Percentiles rank a stretch among this genome's conserved stretches.
Conservation (phyloP, 92 coral and sea anemone species). For the Nematostella vectensis region DNA sequence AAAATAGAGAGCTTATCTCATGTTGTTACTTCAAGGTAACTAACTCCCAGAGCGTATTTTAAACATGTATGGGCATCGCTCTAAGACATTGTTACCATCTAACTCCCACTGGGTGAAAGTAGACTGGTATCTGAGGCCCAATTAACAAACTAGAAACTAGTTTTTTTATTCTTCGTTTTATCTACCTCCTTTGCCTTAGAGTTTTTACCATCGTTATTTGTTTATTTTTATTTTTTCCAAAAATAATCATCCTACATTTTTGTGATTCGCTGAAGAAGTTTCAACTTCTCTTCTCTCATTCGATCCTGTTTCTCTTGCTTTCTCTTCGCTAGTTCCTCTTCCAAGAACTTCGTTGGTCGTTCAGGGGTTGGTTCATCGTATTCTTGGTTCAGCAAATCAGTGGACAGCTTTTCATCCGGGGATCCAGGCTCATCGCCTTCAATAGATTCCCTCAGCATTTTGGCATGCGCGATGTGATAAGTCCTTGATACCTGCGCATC, state of each 20-base stretch:
- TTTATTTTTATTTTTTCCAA: no score
- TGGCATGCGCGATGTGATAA: slow-evolving; percentile 59
- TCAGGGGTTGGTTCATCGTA: slow-evolving; percentile 33
- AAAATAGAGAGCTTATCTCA: no score
- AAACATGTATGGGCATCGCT: no score
- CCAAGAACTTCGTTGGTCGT: slow-evolving; percentile 46
- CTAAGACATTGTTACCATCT: no score
- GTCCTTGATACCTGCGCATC: slow-evolving; percentile 72
- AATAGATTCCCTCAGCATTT: slow-evolving; percentile 63
- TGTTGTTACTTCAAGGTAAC: no score
- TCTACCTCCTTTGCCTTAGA: no score
- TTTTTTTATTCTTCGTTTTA: no score
- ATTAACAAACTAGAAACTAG: no score
- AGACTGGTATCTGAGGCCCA: no score
- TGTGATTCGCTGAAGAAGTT: slow-evolving; percentile 5
- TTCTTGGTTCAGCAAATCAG: slow-evolving; percentile 25
- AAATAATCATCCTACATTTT: background rate
- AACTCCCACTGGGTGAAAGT: no score
- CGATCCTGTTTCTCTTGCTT: slow-evolving; percentile 13
- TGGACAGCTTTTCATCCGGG: slow-evolving; percentile 29
- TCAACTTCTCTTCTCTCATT: slow-evolving; percentile 13
- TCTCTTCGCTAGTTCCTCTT: slow-evolving; percentile 37
- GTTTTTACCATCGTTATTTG: no score
- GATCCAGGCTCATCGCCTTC: slow-evolving; percentile 43
- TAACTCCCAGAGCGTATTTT: no score